Conservation (phyloP, 2,888 invertebrate species). For the Crematogaster levior region DNA sequence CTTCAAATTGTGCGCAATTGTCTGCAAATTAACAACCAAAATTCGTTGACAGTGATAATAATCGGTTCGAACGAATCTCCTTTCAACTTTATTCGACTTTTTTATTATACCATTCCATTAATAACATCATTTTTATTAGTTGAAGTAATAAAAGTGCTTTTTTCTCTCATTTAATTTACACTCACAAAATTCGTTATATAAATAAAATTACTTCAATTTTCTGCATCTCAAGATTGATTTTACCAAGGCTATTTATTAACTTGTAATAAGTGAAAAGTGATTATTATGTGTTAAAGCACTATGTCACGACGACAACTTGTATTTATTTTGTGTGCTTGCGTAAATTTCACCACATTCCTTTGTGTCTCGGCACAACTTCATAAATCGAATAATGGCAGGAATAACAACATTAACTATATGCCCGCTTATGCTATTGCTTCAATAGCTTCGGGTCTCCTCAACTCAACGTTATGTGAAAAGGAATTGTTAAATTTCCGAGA, state of each 20-base stretch:
- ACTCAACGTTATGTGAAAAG: constrained; percentile 80
- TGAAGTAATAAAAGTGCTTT: background rate
- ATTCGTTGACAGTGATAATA: background rate
- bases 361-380: background rate
- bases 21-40: too few species aligned
- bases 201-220: background rate
- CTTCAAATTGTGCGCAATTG: background rate
- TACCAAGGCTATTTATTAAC: background rate
- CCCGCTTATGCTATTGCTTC: constrained; percentile 80
- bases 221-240: background rate
- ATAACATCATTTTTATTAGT: background rate
- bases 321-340: background rate
- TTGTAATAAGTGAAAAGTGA: constrained; percentile 44
- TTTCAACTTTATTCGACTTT: background rate
- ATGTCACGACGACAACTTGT: background rate
- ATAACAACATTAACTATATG: background rate
- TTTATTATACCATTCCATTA: background rate
- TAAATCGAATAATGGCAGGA: background rate
- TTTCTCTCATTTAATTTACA: too few species aligned
- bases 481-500: constrained; percentile 84
- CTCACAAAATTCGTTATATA: too few species aligned
- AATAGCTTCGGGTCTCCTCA: constrained; percentile 61
- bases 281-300: background rate
- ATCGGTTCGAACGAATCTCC: background rate
- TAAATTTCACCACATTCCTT: background rate